Conservation (phyloP, 1,140 invertebrate species). For the Tribolium madens region DNA sequence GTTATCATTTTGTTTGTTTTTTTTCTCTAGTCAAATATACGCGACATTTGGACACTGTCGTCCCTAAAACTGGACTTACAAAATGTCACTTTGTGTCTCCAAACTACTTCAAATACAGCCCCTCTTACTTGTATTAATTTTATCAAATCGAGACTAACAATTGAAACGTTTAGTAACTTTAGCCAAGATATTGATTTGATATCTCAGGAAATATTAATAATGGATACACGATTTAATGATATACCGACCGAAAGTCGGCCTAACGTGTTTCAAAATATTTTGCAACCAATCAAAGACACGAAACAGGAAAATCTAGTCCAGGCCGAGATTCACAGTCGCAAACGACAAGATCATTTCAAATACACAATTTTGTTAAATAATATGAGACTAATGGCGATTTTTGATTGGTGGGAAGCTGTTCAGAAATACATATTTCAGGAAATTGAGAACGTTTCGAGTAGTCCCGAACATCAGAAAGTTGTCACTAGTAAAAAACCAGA, state of each 20-base stretch:
- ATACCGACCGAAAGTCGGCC: constrained; percentile 77
- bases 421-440: constrained; percentile 80
- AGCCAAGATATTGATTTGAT: constrained; percentile 94
- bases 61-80: constrained; percentile 87
- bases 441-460: constrained; percentile 56
- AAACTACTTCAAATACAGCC: constrained; percentile 70
- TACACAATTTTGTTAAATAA: constrained; percentile 95
- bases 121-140: constrained; percentile 92
- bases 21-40: constrained; percentile 57
- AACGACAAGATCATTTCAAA: constrained; percentile 76
- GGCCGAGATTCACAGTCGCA: constrained; percentile 87
- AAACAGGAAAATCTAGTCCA: constrained; percentile 76
- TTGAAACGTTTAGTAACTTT: constrained; percentile 88
- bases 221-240: constrained; percentile 81
- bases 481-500: constrained; percentile 46
- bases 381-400: constrained; percentile 93
- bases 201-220: constrained; percentile 90
- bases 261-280: constrained; percentile 92
- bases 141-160: constrained; percentile 87
- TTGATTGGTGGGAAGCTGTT: constrained; percentile 93
- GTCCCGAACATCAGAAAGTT: constrained; percentile 54
- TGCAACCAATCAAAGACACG: constrained; percentile 78
- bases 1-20: constrained; percentile 20
- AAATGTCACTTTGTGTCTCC: constrained; percentile 86
- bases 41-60: constrained; percentile 78